These are phyloP conservation scores for Apoda limacodes DNA, from an alignment of 2,888 invertebrate species.

Conservation along the genomic window DNA sequence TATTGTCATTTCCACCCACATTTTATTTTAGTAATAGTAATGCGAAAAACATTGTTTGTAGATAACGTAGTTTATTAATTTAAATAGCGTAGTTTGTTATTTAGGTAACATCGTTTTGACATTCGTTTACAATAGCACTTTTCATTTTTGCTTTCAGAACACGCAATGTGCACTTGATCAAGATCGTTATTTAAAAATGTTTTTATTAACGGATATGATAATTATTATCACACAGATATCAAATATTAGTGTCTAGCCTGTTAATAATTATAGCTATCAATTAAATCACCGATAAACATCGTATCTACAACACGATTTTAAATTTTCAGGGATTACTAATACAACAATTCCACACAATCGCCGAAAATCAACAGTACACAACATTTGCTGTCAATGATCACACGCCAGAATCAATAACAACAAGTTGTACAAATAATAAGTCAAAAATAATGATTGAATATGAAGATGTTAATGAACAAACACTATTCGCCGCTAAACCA, in stretches of 20 bases:
- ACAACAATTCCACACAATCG: conserved; percentile 57
- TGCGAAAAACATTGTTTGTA: no score
- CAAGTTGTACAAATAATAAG: conserved; percentile 27
- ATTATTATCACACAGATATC: no score
- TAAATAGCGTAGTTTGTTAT: no score
- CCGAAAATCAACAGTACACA: conserved; percentile 50
- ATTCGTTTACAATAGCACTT: no score
- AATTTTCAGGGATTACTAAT: conserved; percentile 61
- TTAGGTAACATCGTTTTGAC: no score
- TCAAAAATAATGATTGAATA: conserved; percentile 53
- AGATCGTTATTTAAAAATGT: no score
- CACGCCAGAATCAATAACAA: conserved; percentile 38
- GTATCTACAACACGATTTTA: conserved; percentile 4
- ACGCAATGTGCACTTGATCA: no score
- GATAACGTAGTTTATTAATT: no score
- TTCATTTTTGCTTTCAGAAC: no score
- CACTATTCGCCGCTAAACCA: conserved; percentile 46
- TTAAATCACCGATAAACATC: conserved; percentile 12
- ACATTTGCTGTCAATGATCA: conserved; percentile 40
- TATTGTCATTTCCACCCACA: no score
- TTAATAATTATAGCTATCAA: neutral
- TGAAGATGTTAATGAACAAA: conserved; percentile 41
- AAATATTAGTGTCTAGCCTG: neutral
- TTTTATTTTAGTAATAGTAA: no score
- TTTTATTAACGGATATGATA: no score